A percentile compares a stretch with the other conserved stretches of the same genome.
These are phyloP conservation scores for Leucophenga montana DNA, from an alignment of 2,888 invertebrate species.

Conservation along the genomic window DNA sequence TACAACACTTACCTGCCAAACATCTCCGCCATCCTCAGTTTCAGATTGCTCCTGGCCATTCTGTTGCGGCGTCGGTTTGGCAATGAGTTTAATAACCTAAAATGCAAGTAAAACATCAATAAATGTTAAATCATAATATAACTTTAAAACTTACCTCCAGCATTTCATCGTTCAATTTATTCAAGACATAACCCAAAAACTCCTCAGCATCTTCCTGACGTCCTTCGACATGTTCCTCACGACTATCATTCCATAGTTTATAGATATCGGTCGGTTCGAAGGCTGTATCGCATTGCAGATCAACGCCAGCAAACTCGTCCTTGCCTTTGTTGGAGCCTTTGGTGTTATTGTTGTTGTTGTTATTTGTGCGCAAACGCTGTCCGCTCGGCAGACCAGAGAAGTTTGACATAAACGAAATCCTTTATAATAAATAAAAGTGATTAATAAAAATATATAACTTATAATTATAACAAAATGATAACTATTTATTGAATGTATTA, in stretches of 20 bases:
- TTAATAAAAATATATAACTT: not conserved
- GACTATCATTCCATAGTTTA: conserved; percentile 85
- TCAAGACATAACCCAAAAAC: conserved; percentile 92
- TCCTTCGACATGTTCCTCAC: conserved; percentile 84
- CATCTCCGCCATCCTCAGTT: conserved; percentile 71
- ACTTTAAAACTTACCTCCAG: conserved; percentile 78
- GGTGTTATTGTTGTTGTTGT: conserved; percentile 73
- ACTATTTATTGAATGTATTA: no score
- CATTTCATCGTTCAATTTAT: conserved; percentile 97
- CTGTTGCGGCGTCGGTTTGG: conserved; percentile 74
- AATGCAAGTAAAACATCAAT: not conserved
- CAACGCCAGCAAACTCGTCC: conserved; percentile 74
- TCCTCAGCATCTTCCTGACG: conserved; percentile 98
- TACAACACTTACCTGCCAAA: conserved; percentile 70
- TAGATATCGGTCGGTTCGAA: conserved; percentile 93
- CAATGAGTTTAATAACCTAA: conserved; percentile 77
- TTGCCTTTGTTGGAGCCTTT: conserved; percentile 69
- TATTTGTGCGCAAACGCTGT: conserved; percentile 70
- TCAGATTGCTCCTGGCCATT: conserved; percentile 73
- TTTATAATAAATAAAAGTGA: conserved; percentile 52
- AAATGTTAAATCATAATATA: not conserved
- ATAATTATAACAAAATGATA: no score
- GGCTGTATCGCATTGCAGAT: conserved; percentile 83
- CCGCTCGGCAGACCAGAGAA: conserved; percentile 81
- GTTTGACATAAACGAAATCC: conserved; percentile 81